These are phyloP conservation scores for Tiliacea aurago DNA, from an alignment of 2,888 invertebrate species.

Conservation along the genomic window DNA sequence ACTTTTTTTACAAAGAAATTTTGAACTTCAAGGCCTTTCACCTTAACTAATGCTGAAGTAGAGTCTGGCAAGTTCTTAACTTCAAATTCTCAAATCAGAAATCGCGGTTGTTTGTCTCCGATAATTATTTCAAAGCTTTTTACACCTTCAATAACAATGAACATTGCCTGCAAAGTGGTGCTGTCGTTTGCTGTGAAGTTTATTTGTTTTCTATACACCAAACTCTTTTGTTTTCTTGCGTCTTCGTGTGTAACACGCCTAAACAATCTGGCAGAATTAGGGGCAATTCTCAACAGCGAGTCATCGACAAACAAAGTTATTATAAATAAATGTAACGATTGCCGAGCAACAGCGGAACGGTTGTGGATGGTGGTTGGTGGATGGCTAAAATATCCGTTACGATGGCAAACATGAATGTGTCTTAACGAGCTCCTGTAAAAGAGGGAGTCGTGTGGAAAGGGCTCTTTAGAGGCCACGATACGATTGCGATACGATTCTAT, in stretches of 20 bases:
- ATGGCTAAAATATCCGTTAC: slow-evolving; percentile 83
- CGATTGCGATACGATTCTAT: slow-evolving; percentile 57
- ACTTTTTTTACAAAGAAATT: no score
- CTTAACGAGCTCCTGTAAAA: slow-evolving; percentile 86
- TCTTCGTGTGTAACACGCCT: slow-evolving; percentile 31
- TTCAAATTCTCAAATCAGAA: no score
- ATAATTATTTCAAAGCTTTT: no score
- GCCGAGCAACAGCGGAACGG: slow-evolving; percentile 38
- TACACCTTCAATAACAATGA: not conserved
- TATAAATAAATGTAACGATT: slow-evolving; percentile 64
- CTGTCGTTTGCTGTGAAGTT: not conserved
- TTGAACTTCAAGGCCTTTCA: no score
- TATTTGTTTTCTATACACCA: not conserved
- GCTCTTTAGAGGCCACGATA: slow-evolving; percentile 67
- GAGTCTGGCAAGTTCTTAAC: no score
- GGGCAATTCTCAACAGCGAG: slow-evolving; percentile 49
- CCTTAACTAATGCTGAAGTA: no score
- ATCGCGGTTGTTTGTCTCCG: no score
- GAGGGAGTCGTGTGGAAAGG: slow-evolving; percentile 75
- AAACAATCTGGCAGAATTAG: slow-evolving; percentile 54
- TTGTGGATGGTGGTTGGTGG: slow-evolving; percentile 22
- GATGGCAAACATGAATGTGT: slow-evolving; percentile 85
- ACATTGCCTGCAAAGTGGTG: not conserved
- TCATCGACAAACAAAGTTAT: slow-evolving; percentile 65
- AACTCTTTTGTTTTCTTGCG: not conserved